Conservation (phyloP, 2,888 invertebrate species). For the Scaptomyza polygonia region DNA sequence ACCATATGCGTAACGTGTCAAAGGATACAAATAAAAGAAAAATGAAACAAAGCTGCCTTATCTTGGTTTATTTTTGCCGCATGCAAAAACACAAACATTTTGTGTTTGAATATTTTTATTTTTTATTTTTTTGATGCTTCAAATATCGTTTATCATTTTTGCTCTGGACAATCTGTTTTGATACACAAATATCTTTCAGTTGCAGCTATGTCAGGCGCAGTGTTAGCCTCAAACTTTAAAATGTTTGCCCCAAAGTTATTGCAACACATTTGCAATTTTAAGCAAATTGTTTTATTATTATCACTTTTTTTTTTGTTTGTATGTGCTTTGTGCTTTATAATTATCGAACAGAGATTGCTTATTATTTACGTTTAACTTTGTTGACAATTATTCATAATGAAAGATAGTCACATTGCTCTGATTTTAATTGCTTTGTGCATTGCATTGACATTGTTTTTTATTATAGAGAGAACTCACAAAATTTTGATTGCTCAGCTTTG, state of each 20-base stretch:
- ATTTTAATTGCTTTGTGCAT: conserved; percentile 50
- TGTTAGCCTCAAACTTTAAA: background rate
- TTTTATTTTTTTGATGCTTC: too few species aligned
- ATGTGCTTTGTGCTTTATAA: background rate
- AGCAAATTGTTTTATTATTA: background rate
- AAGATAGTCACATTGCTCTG: conserved; percentile 1
- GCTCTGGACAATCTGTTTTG: conserved; percentile 3
- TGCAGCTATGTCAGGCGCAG: background rate
- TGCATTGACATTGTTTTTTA: conserved; percentile 19
- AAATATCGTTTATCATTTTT: conserved; percentile 39
- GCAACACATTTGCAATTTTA: conserved; percentile 5
- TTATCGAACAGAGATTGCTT: background rate
- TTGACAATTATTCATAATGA: conserved; percentile 1
- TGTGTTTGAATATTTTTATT: background rate
- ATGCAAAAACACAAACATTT: background rate
- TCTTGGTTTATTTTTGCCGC: background rate
- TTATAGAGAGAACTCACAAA: conserved; percentile 3
- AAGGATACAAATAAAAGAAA: conserved; percentile 13
- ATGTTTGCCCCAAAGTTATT: background rate
- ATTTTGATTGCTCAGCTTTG: background rate
- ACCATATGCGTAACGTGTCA: conserved; percentile 23
- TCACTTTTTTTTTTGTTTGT: background rate
- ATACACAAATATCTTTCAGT: background rate
- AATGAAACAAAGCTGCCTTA: background rate
- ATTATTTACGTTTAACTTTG: background rate